Base-by-base conservation (phyloP, 2,888 invertebrate genomes). In the Euplagia quadripunctaria region DNA sequence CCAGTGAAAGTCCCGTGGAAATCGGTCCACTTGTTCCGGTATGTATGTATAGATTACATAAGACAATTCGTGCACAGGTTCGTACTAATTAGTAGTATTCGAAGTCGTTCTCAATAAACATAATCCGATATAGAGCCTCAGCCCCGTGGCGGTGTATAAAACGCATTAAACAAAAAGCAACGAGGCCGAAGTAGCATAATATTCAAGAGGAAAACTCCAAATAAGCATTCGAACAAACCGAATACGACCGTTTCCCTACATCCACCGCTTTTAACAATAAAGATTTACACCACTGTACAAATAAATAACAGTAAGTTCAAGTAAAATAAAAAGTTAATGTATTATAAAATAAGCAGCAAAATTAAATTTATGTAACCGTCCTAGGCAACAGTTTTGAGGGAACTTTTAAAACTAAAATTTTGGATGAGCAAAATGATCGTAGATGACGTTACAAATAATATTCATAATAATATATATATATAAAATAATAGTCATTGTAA, bases 221-320 rank as follows among this genome's bases (percentile, higher is more conserved):
- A 80, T 79, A 78, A 73, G 67, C 80, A 74, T 82, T 80, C 58
- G 64, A 71, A 76, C 78, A 74, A 77, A 74, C 84, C 76, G 71
- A 76, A 83, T 83, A 71, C 80, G 73, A 76, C 70, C 77, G 64
- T 73, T 73, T 72, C 67, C 82, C 77, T 82, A 82, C 72, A 75
- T 83, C 80, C 82, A 82, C 49, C 70, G 83, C 76, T 72, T 74
- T 81, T 78, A 75, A 82, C 79, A 82, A 81, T 80, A 82, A 76
- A 83, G 75, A 78, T 83, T 78, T 72, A 14, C 42, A 9, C 6
- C 42, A 52, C 51, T 11, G 8, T 64, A 65, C 41, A 66, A 14
- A 14, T 16, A 12, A 0, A 64, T 2, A 9, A 0, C 17, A 83
- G 81, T 74, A 74, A 42, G n/a, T 0, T 8, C 64, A 58, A 67